phyloP scores from a whole-genome alignment of 2,888 invertebrate genomes.

The Coenonympha arcania region DNA sequence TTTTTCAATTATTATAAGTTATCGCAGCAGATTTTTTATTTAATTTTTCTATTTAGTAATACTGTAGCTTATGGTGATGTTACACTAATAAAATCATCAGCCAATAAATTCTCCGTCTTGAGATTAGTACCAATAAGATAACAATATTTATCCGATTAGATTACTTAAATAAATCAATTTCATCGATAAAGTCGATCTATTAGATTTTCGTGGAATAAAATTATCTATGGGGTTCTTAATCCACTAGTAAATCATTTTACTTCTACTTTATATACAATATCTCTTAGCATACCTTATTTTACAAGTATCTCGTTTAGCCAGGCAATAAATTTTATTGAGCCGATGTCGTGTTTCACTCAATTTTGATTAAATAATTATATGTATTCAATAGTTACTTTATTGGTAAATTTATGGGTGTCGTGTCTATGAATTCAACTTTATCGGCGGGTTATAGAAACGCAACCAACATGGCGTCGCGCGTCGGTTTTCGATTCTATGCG shows the following conservation, averaged over 20 bases:
- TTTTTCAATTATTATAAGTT: too few species aligned
- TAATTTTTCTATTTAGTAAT: too few species aligned
- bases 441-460: slow-evolving; percentile 27
- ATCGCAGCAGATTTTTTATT: too few species aligned
- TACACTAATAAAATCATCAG: too few species aligned
- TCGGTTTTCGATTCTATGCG: slow-evolving; percentile 38
- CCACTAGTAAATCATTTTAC: not conserved
- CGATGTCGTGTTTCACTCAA: slow-evolving; percentile 8
- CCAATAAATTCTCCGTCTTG: too few species aligned
- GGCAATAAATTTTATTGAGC: slow-evolving; percentile 4
- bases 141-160: too few species aligned
- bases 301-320: not conserved
- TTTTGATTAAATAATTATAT: slow-evolving; percentile 8
- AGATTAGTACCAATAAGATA: too few species aligned
- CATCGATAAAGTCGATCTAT: too few species aligned
- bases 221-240: not conserved
- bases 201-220: not conserved
- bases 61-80: too few species aligned
- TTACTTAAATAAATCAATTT: too few species aligned
- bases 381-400: slow-evolving; percentile 10
- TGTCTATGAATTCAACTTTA: slow-evolving; percentile 14
- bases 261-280: not conserved
- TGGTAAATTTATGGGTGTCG: slow-evolving; percentile 12
- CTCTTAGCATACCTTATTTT: not conserved
- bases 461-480: slow-evolving; percentile 30